Base-by-base conservation (phyloP, 2,797 vertebrate genomes). In the Spea hammondii region DNA sequence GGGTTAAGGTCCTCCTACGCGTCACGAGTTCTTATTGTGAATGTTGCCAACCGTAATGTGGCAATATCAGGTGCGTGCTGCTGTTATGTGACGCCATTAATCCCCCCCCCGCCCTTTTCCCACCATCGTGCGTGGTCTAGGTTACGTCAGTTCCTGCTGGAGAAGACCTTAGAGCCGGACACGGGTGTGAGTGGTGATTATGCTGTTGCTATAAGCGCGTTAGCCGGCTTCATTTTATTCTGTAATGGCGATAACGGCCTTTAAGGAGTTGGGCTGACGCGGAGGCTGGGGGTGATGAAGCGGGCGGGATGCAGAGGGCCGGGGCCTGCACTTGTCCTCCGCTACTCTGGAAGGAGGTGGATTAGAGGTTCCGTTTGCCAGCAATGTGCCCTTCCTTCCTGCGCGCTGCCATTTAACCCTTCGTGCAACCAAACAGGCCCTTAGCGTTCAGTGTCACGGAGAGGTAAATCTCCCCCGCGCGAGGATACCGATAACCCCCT, bases 11-110 rank as follows among this genome's bases (percentile, higher is more conserved):
- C 32, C 32, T 32, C 32, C 32, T 32, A 32, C 32, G 32, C 32
- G 32, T 32, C 32, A 32, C 32, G 32, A 32, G 32, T 32, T 32
- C 32, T 3, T 2, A 32, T 32, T 32, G 32, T 32, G 32, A 32
- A 32, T 32, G 32, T 4, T 14, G 77, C 77, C 77, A 79, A 0
- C 17, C 70, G n/a, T 70, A 79, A 73, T 0, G 49, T 79, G 77
- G 64, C 70, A 47, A 48, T 14, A 10, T 14, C 12, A 0, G 6
- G 5, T 59, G 68, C 74, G 74, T 47, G 17, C 51, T 49, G 44
- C 57, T 55, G 67, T 13, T n/a, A 4, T 17, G 59, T 14, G 14
- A 1, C 53, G 66, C 62, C 10, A 70, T 55, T 45, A 4, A 53
- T 55, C 8, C 5, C 17, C 5, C 17, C 60, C 12, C 57, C 69